Evolutionary conservation across 1,140 invertebrate species (phyloP).

Genomic region (Philopotamus ludificatus): DNA sequence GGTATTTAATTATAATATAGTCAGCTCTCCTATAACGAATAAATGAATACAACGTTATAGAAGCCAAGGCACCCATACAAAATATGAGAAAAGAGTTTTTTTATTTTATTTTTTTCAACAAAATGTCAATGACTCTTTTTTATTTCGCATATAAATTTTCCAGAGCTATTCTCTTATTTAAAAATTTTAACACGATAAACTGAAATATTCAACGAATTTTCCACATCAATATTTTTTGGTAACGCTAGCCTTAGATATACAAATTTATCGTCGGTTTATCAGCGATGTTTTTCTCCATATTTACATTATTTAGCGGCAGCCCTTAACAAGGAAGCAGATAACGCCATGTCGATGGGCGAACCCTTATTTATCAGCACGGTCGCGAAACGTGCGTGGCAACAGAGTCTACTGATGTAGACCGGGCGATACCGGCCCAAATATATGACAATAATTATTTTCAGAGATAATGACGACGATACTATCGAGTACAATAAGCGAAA

Average conservation of each 20-base stretch:
- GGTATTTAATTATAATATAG: no score
- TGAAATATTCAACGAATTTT: neutral
- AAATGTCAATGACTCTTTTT: no score
- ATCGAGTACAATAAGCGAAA: neutral
- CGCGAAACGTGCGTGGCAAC: neutral
- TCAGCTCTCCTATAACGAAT: no score
- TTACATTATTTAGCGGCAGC: neutral
- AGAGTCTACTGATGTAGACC: neutral
- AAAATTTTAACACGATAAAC: neutral
- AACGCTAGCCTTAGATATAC: no score
- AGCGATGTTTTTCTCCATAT: no score
- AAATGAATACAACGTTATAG: no score
- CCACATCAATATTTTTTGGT: neutral
- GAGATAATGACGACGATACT: neutral
- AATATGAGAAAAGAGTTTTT: no score
- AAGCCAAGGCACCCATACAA: no score
- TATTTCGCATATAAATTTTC: no score
- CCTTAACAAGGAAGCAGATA: neutral
- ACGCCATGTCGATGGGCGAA: neutral
- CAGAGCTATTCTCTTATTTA: no score
- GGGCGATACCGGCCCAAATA: constrained; percentile 8
- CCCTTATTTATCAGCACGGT: neutral
- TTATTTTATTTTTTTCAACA: no score
- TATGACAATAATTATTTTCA: constrained; percentile 14
- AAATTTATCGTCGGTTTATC: no score